These are phyloP conservation scores for Subacronicta megacephala DNA, from an alignment of 2,888 invertebrate species.

Conservation along the genomic window DNA sequence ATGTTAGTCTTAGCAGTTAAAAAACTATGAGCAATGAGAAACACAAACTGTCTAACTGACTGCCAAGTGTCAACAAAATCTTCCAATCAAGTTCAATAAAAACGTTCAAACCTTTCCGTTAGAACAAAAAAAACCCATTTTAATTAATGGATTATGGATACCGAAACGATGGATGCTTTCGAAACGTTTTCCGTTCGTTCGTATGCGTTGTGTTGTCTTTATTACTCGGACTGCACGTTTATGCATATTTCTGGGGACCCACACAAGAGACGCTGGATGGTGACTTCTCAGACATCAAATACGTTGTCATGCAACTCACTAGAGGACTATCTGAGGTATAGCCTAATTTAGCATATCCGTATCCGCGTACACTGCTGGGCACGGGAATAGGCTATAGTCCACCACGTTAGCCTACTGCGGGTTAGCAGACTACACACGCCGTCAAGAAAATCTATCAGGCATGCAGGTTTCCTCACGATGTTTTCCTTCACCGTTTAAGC, in stretches of 20 bases:
- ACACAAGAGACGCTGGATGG: constrained; percentile 69
- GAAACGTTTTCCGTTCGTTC: constrained; percentile 74
- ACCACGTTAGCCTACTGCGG: too few species aligned
- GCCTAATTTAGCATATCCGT: neutral
- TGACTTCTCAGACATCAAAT: constrained; percentile 78
- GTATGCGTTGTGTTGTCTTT: constrained; percentile 73
- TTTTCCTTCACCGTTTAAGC: too few species aligned
- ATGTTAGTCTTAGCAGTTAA: too few species aligned
- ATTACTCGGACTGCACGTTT: constrained; percentile 77
- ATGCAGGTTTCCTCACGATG: too few species aligned
- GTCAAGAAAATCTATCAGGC: too few species aligned
- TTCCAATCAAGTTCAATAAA: neutral
- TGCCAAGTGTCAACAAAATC: constrained; percentile 7
- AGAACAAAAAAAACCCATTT: neutral
- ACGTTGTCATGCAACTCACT: constrained; percentile 79
- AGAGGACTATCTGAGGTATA: constrained; percentile 78
- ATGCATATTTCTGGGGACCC: constrained; percentile 73
- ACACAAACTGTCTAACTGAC: neutral
- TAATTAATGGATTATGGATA: constrained; percentile 67
- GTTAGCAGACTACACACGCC: too few species aligned
- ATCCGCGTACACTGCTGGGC: too few species aligned
- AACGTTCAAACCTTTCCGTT: neutral
- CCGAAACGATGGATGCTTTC: constrained; percentile 61
- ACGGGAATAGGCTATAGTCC: too few species aligned
- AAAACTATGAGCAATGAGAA: neutral